phyloP scores from a whole-genome alignment of 1,140 invertebrate genomes.

The Nomia melanderi region DNA sequence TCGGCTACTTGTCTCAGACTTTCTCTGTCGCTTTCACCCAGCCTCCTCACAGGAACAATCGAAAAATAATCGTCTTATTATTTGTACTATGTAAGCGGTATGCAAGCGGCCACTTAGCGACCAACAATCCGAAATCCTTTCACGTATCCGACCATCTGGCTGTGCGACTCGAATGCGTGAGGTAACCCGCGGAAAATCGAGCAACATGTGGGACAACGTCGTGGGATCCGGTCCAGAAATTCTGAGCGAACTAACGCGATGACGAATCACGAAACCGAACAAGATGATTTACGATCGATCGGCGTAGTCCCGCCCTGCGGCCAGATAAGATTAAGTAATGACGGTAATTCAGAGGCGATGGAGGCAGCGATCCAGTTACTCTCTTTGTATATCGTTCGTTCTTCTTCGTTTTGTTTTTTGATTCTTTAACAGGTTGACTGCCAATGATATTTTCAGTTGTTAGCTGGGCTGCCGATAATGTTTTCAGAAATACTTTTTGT shows the following conservation, averaged over 20 bases:
- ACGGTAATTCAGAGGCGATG: conserved; percentile 22
- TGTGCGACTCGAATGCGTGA: not conserved
- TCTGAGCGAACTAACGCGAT: conserved; percentile 25
- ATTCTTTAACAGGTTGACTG: too few species aligned
- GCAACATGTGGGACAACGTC: conserved; percentile 31
- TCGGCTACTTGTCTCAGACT: conserved; percentile 55
- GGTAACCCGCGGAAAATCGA: conserved; percentile 17
- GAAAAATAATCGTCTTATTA: conserved; percentile 65
- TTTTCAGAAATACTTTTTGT: too few species aligned
- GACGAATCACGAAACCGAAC: conserved; percentile 51
- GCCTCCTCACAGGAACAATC: conserved; percentile 59
- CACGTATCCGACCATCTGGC: conserved; percentile 23
- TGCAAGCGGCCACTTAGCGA: conserved; percentile 11
- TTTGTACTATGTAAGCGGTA: conserved; percentile 61
- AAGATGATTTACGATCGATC: conserved; percentile 52
- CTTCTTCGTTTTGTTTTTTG: not conserved
- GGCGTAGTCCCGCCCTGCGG: conserved; percentile 31
- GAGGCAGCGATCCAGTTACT: conserved; percentile 10
- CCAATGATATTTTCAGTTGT: too few species aligned
- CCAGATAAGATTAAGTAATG: conserved; percentile 44
- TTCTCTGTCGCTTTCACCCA: conserved; percentile 67
- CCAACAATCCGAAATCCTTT: conserved; percentile 33
- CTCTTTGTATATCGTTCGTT: not conserved
- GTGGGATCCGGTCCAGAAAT: conserved; percentile 14
- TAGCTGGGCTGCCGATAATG: too few species aligned